Percentiles rank a stretch among this genome's conserved stretches.
These are phyloP conservation scores for Carduelis carduelis DNA, from an alignment of 2,797 vertebrate species.

Conservation along the genomic window DNA sequence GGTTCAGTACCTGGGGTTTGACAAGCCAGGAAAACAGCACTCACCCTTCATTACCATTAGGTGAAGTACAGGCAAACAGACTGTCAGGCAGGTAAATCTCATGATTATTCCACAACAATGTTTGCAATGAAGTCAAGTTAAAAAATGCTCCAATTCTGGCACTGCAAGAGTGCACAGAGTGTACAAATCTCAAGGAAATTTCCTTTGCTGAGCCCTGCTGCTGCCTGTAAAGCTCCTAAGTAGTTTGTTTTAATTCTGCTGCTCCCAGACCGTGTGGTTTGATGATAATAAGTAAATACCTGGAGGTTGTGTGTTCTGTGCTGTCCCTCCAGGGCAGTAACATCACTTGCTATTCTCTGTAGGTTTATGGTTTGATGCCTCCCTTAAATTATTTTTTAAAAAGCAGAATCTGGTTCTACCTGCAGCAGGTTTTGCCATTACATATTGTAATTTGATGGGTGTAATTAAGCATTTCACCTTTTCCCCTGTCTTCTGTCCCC, in stretches of 20 bases:
- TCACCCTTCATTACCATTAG: conserved; percentile 40
- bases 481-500: not conserved
- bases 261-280: not conserved
- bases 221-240: not conserved
- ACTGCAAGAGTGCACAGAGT: not conserved
- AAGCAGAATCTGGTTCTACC: not conserved
- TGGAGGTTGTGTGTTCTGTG: not conserved
- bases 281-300: not conserved
- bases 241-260: not conserved
- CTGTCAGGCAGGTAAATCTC: not conserved
- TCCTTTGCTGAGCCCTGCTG: not conserved
- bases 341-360: not conserved
- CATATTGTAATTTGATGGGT: not conserved
- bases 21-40: conserved; percentile 22
- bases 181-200: not conserved
- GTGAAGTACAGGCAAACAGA: not conserved
- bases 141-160: not conserved
- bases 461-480: not conserved
- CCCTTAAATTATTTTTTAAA: not conserved
- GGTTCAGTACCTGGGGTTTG: not conserved
- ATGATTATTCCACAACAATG: not conserved
- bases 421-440: not conserved
- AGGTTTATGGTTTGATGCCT: not conserved
- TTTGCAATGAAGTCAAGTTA: not conserved
- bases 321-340: not conserved